phyloP scores from a whole-genome alignment of 1,140 invertebrate species.

The Amyelois transitella region DNA sequence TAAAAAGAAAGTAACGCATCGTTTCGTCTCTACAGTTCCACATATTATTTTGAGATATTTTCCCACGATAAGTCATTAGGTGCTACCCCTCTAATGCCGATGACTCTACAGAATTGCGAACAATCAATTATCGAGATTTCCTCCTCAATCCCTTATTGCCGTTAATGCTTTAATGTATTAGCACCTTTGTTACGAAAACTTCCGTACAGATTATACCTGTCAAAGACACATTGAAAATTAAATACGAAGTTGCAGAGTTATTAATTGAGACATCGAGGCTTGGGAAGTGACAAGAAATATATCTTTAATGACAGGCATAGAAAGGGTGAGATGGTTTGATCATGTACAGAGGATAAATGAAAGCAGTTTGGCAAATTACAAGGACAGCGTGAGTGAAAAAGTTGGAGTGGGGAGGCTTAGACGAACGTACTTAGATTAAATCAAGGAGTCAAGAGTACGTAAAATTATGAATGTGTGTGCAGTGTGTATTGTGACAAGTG shows the following conservation, averaged over 20 bases:
- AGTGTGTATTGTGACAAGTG: too few relatives aligned
- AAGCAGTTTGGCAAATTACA: too few relatives aligned
- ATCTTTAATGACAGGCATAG: too few relatives aligned
- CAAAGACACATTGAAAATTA: conserved; percentile 4
- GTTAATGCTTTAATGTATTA: conserved; percentile 13
- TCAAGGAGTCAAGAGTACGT: too few relatives aligned
- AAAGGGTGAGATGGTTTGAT: too few relatives aligned
- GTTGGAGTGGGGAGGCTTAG: too few relatives aligned
- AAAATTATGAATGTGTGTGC: too few relatives aligned
- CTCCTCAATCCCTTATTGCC: conserved; percentile 7
- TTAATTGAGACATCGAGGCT: too few relatives aligned
- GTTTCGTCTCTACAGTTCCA: neutral
- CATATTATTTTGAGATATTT: neutral
- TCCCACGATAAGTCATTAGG: neutral
- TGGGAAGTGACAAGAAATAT: too few relatives aligned
- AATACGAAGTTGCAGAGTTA: neutral
- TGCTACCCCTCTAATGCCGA: conserved; percentile 1
- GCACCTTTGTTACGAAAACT: conserved; percentile 11
- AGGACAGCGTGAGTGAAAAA: too few relatives aligned
- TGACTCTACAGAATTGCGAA: conserved; percentile 14
- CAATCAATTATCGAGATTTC: conserved; percentile 17
- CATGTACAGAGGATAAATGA: too few relatives aligned
- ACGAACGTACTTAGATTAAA: too few relatives aligned
- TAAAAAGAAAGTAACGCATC: neutral
- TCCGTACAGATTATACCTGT: conserved; percentile 4